Percentiles rank a stretch among this genome's conserved stretches.
phyloP scores from a whole-genome alignment of 2,797 vertebrate genomes.

The Harpagifer antarcticus region DNA sequence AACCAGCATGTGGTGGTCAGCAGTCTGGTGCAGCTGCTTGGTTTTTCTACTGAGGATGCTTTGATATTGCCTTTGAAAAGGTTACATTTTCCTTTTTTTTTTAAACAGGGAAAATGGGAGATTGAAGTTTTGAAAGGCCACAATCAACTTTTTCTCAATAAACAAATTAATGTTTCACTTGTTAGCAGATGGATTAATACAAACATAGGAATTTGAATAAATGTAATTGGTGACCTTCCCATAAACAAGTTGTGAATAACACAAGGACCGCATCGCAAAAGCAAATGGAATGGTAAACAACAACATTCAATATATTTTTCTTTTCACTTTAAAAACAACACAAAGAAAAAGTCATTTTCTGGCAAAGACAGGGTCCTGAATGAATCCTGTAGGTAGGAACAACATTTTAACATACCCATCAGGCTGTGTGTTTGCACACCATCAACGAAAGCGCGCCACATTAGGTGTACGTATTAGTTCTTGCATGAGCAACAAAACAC shows the following conservation, averaged over 20 bases:
- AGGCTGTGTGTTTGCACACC: slow-evolving; percentile 54
- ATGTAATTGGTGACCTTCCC: slow-evolving; percentile 29
- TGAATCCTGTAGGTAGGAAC: slow-evolving; percentile 63
- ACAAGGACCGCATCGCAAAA: slow-evolving; percentile 32
- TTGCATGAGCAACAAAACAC: slow-evolving; percentile 78
- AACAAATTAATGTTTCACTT: slow-evolving; percentile 52
- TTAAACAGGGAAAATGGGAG: slow-evolving; percentile 12
- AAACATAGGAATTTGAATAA: slow-evolving; percentile 47
- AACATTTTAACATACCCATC: slow-evolving; percentile 75
- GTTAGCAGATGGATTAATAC: slow-evolving; percentile 45
- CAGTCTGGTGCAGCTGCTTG: slow-evolving; percentile 55
- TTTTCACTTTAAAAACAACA: slow-evolving; percentile 9
- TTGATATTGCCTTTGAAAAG: slow-evolving; percentile 60
- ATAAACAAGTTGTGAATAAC: slow-evolving; percentile 37
- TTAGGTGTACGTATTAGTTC: slow-evolving; percentile 72
- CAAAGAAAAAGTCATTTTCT: background rate
- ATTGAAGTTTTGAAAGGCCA: slow-evolving; percentile 43
- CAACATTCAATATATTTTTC: slow-evolving; percentile 41
- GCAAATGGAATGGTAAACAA: slow-evolving; percentile 46
- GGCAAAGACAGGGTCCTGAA: slow-evolving; percentile 44
- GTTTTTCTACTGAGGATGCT: slow-evolving; percentile 15
- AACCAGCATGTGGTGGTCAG: slow-evolving; percentile 48
- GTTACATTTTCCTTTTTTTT: slow-evolving; percentile 38
- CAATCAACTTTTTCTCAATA: slow-evolving; percentile 65
- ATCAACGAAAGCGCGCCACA: slow-evolving; percentile 53